Base-by-base conservation (phyloP, 2,888 invertebrate species). In the Apotomis capreana region DNA sequence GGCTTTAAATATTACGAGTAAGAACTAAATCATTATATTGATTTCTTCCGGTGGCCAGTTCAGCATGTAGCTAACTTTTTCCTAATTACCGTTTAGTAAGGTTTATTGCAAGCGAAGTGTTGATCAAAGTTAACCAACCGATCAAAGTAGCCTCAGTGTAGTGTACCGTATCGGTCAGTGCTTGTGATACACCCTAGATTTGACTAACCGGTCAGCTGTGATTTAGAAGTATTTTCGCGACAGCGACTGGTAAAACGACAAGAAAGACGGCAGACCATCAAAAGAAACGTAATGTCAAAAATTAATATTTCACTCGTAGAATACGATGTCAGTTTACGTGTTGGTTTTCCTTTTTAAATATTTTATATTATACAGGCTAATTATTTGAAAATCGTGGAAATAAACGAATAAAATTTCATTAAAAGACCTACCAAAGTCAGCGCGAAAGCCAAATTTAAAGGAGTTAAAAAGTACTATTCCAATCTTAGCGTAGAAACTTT, bases 401-500 rank as follows among this genome's bases (percentile, higher is more conserved):
- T 44, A 54, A 26, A 54, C 52, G 9, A n/a, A 54, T 12, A 26
- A 15, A 6, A 9, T 57, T 26, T 55, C 65, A 58, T n/a, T 64
- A 60, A 55, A 55, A 67, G 12, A 51, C 52, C 13, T 49, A n/a
- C 67, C n/a, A 57, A 67, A 49, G 49, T 57, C 57, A 58, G 37
- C 46, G 49, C 58, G 51, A 63, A 51, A 68, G 68, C 44, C 46
- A 68, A 62, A 72, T 68, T 68, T 74, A 73, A 81, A 78, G 78
- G 81, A 80, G 78, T 74, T 74, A 65, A 80, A 79, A 84, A 85
- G 81, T 82, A 80, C 78, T 77, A 77, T 81, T 80, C 79, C 79
- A 76, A 84, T 82, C 82, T 83, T 80, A 79, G 79, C 79, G 78
- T 79, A 78, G 79, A 76, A 89, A 90, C 85, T 89, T 89, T 77